Percentiles rank a stretch among this genome's conserved stretches.
phyloP scores from a whole-genome alignment of 2,113 vertebrate genomes.

The Melierax canorus region DNA sequence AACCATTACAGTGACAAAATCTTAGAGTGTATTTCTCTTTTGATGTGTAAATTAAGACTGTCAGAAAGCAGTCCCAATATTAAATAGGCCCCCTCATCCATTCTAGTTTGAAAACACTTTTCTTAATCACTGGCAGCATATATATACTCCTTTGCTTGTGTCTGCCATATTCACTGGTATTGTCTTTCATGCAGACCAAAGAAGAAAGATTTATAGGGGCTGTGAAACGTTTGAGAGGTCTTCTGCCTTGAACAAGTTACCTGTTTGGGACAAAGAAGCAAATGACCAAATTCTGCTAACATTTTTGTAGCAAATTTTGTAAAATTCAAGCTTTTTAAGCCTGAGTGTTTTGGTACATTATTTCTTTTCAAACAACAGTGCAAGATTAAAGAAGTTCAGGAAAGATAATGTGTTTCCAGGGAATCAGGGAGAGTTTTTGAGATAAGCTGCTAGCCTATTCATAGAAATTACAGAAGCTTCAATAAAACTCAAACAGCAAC shows the following conservation, averaged over 20 bases:
- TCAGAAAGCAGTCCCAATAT: not conserved
- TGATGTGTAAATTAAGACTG: slow-evolving; percentile 54
- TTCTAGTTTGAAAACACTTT: slow-evolving; percentile 21
- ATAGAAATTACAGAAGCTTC: not conserved
- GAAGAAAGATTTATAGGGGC: not conserved
- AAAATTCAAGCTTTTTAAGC: not conserved
- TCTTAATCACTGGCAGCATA: not conserved
- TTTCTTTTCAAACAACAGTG: not conserved
- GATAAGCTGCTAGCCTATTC: not conserved
- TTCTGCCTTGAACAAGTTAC: not conserved
- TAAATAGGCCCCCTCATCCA: not conserved
- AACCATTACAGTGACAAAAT: slow-evolving; percentile 37
- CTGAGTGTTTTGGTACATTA: not conserved
- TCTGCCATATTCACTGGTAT: not conserved
- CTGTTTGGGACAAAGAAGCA: not conserved
- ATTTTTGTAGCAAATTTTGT: not conserved
- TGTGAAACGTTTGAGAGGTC: not conserved
- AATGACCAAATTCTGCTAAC: not conserved
- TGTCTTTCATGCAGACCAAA: not conserved
- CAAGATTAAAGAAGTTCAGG: not conserved
- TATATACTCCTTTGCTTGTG: not conserved
- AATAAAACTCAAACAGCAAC: not conserved
- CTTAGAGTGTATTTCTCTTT: slow-evolving; percentile 7
- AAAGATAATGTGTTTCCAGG: not conserved
- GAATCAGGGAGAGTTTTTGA: not conserved